Evolutionary conservation across 2,113 vertebrate species (phyloP), one percentile per base, ranked within the genome.

Genomic region (Aramus guarauna): DNA sequence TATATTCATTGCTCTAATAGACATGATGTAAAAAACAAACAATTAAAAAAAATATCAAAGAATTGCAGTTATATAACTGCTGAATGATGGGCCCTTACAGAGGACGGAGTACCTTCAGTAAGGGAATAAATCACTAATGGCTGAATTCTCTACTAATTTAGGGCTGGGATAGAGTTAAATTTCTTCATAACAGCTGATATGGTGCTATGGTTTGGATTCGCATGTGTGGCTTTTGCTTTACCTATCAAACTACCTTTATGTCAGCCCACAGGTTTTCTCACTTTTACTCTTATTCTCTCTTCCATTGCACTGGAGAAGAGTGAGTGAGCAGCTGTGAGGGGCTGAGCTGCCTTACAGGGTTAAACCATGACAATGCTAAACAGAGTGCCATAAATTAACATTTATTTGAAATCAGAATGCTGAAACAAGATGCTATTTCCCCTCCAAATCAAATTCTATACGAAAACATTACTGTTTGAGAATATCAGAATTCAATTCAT

Each of bases 251-350:
- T 36, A 26, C 4, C 8, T 52, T 52, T 37, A 45, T 45, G 9
- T 56, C 34, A 66, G 30, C 16, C 7, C 12, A 56, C 14, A 30
- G 12, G 3, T 63, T 68, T 84, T 59, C 24, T 73, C 39, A 36
- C n/a, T 81, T 48, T 59, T 27, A 23, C 12, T 5, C 41, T 23
- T 12, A 20, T 75, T 68, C 30, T 50, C 37, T 73, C 11, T 9
- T 5, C 3, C 3, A 4, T 30, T 60, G 43, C 21, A 3, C 18
- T 24, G 21, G 4, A 2, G 7, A 5, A 1, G 8, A 50, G 53
- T 4, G 10, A 68, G 32, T 4, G 3, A 59, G 17, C 5, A 34
- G 24, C 27, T 84, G 1, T 13, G 8, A 45, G 27, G 24, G 23
- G 3, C 47, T 80, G n/a, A 92, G 27, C 8, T 83, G 47, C 27